A percentile compares a stretch with the other conserved stretches of the same genome.
Conservation (phyloP, 2,113 vertebrate genomes). For the Alouatta palliata region DNA sequence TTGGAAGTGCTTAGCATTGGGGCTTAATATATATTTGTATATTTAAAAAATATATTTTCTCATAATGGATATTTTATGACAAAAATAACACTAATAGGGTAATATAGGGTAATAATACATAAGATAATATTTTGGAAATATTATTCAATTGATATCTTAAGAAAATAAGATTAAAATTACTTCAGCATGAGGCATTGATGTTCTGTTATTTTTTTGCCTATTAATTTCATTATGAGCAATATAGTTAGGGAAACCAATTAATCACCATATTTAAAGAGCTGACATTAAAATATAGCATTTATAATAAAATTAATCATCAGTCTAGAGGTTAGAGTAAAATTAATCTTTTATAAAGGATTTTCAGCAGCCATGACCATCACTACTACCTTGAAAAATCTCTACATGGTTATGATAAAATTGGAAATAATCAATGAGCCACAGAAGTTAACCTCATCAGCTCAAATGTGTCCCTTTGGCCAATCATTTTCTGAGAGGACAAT, state of each 20-base stretch:
- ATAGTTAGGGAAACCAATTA: neutral
- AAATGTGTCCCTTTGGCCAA: constrained; percentile 17
- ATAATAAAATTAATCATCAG: neutral
- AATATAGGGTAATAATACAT: neutral
- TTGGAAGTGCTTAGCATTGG: neutral
- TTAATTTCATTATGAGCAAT: neutral
- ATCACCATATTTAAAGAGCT: neutral
- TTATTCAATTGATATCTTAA: neutral
- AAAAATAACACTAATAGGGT: neutral
- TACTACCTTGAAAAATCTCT: neutral
- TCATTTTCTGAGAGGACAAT: constrained; percentile 21
- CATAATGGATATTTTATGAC: neutral
- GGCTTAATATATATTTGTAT: neutral
- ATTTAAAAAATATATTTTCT: neutral
- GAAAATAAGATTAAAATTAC: constrained; percentile 9
- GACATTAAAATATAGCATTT: neutral
- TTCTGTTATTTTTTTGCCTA: neutral
- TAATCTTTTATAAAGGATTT: constrained; percentile 8
- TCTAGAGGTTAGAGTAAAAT: neutral
- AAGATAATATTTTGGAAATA: neutral
- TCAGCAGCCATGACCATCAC: neutral
- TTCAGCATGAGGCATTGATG: neutral
- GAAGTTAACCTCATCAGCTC: constrained; percentile 27
- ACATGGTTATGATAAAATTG: neutral
- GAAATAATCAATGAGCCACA: neutral